Conservation (phyloP, 2,113 vertebrate species). For the Puma concolor region DNA sequence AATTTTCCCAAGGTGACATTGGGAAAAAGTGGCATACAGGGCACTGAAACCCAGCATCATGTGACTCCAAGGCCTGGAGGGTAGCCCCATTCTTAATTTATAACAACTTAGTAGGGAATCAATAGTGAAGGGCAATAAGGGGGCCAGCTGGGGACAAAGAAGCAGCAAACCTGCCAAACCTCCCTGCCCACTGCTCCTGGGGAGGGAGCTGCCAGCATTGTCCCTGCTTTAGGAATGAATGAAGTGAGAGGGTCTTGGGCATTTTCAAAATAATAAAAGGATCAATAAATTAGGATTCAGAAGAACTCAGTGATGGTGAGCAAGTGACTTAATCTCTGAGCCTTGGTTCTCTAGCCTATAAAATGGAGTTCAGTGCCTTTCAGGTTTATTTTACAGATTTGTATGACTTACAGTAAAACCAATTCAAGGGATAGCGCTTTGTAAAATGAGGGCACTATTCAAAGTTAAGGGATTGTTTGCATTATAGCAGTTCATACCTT, state of each 20-base stretch:
- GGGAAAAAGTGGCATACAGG: background rate
- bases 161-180: background rate
- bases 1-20: background rate
- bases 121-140: background rate
- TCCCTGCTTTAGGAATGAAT: background rate
- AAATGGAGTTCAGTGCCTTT: background rate
- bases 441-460: background rate
- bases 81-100: background rate
- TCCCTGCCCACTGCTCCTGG: background rate
- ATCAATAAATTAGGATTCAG: background rate
- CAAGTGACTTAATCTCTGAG: background rate
- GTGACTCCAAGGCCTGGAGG: background rate
- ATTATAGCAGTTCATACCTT: background rate
- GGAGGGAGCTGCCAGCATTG: background rate
- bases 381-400: background rate
- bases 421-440: background rate
- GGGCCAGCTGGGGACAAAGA: background rate
- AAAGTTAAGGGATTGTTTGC: background rate
- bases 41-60: background rate
- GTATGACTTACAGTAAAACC: background rate
- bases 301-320: background rate
- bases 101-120: background rate
- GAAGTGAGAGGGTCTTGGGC: background rate
- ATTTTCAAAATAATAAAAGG: slow-evolving; percentile 13
- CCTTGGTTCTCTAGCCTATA: background rate